Evolutionary conservation across 2,888 invertebrate genomes (phyloP).

Genomic region (Perizoma flavofasciatum): DNA sequence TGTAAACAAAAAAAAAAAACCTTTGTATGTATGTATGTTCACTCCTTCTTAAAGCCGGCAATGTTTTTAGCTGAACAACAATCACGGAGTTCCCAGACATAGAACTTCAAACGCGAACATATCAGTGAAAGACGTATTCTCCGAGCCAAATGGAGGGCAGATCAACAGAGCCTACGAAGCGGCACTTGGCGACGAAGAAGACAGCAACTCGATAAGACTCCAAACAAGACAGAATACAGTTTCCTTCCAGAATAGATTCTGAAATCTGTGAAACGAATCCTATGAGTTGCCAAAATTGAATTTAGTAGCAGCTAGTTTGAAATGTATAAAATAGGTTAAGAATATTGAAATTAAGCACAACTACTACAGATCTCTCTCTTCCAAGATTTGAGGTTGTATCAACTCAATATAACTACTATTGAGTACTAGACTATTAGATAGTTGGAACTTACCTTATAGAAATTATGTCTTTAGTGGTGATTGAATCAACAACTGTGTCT

Average conservation of each 20-base stretch:
- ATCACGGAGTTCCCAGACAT: conserved; percentile 86
- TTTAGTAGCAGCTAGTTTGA: conserved; percentile 40
- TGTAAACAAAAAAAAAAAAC: neutral
- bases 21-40: neutral
- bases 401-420: conserved; percentile 20
- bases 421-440: conserved; percentile 15
- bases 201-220: conserved; percentile 88
- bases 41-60: too few species aligned
- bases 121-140: conserved; percentile 91
- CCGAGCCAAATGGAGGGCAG: conserved; percentile 88
- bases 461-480: conserved; percentile 20
- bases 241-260: conserved; percentile 81
- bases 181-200: conserved; percentile 86
- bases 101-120: conserved; percentile 91
- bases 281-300: conserved; percentile 60
- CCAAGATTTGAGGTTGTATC: conserved; percentile 4
- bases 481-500: conserved; percentile 7
- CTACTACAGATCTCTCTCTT: conserved; percentile 2
- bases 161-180: conserved; percentile 91
- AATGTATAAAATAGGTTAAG: conserved; percentile 18
- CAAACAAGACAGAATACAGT: conserved; percentile 87
- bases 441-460: conserved; percentile 11
- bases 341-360: conserved; percentile 19
- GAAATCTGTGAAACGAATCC: conserved; percentile 41
- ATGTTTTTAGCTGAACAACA: conserved; percentile 83